Percentiles rank a stretch among this genome's conserved stretches.
Conservation (phyloP, 2,888 invertebrate species). For the Artemia sinica region DNA sequence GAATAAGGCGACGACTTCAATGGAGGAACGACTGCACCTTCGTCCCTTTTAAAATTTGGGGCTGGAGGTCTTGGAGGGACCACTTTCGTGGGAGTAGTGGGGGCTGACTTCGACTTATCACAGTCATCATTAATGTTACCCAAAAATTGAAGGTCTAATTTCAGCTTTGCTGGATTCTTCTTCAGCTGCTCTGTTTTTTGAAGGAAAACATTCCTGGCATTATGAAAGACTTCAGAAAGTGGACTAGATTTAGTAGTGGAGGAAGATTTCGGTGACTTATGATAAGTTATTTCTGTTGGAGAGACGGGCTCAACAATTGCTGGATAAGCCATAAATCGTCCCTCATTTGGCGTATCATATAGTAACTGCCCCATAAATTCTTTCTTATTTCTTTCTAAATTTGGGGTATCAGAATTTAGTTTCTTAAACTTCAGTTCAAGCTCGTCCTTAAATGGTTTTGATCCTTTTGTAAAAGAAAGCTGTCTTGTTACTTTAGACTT, state of each 20-base stretch:
- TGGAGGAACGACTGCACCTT: neutral
- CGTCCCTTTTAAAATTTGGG: neutral
- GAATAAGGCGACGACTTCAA: neutral
- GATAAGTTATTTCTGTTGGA: neutral
- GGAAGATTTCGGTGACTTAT: neutral
- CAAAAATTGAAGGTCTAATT: neutral
- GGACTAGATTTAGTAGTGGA: neutral
- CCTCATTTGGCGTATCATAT: neutral
- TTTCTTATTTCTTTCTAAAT: neutral
- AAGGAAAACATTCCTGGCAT: neutral
- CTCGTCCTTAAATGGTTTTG: neutral
- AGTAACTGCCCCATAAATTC: conserved; percentile 3
- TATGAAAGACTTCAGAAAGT: conserved; percentile 4
- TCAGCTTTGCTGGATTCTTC: neutral
- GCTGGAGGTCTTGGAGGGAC: neutral
- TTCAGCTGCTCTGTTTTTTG: neutral
- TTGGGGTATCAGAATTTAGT: neutral
- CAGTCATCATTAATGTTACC: neutral
- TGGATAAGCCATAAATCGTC: neutral
- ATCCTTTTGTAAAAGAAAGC: neutral
- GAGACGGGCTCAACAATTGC: neutral
- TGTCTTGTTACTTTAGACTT: conserved; percentile 10
- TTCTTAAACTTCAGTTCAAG: conserved; percentile 5
- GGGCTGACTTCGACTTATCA: neutral
- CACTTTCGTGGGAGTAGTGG: neutral